phyloP scores from a whole-genome alignment of 1,140 invertebrate genomes.

The Sarcophaga peregrina region DNA sequence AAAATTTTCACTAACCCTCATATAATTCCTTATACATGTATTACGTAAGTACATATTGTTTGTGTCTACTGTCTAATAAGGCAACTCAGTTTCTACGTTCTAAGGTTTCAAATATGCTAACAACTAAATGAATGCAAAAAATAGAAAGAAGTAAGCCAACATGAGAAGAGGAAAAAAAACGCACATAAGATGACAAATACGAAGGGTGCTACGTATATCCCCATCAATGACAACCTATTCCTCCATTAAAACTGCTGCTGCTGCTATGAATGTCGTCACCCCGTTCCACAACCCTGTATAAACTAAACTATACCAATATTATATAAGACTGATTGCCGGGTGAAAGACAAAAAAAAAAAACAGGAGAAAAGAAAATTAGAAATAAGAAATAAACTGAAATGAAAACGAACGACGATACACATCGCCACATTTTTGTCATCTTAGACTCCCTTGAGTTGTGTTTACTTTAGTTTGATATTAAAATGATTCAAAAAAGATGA shows the following conservation, averaged over 20 bases:
- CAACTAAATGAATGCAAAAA: not conserved
- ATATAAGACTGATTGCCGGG: slow-evolving; percentile 9
- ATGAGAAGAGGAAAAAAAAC: not conserved
- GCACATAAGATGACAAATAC: slow-evolving; percentile 11
- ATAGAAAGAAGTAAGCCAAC: too few species aligned
- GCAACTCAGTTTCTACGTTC: not conserved
- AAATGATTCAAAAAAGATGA: not conserved
- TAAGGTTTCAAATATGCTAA: slow-evolving; percentile 10
- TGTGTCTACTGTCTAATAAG: not conserved
- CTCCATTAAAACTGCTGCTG: not conserved
- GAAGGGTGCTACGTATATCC: too few species aligned
- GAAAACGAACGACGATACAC: not conserved
- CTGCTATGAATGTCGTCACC: not conserved
- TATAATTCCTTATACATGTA: too few species aligned
- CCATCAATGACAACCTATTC: too few species aligned
- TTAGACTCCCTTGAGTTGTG: not conserved
- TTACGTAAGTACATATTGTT: not conserved
- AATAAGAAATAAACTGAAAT: not conserved
- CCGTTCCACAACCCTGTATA: not conserved
- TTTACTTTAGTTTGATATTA: slow-evolving; percentile 9
- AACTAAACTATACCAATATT: slow-evolving; percentile 15
- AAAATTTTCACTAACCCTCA: too few species aligned
- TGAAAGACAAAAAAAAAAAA: not conserved
- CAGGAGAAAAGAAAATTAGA: too few species aligned
- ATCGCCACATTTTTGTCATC: not conserved